These are phyloP conservation scores for Drosophila suboccidentalis DNA, from an alignment of 2,888 invertebrate genomes.

Conservation along the genomic window DNA sequence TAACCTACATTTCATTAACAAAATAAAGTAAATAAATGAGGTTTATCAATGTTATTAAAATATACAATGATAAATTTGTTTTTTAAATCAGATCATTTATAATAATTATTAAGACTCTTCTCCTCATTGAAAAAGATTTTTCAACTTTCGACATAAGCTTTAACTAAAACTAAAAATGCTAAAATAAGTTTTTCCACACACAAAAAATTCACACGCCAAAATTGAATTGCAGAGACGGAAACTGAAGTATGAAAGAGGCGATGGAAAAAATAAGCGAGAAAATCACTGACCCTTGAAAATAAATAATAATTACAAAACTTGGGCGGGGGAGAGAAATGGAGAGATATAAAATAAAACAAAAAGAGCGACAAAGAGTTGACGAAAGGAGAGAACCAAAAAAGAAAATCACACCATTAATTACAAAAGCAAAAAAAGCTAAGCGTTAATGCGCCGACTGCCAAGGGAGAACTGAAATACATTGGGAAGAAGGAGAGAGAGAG, in stretches of 20 bases:
- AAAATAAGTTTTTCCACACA: constrained; percentile 1
- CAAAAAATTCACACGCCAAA: constrained; percentile 58
- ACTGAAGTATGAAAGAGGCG: constrained; percentile 6
- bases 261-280: constrained; percentile 47
- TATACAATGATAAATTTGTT: neutral
- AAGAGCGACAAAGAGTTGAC: constrained; percentile 45
- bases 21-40: neutral
- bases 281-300: constrained; percentile 71
- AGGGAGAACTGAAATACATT: constrained; percentile 8
- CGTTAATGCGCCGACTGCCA: constrained; percentile 47
- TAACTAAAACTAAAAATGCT: constrained; percentile 5
- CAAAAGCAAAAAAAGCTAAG: constrained; percentile 38
- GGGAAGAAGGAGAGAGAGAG: neutral
- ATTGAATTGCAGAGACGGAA: constrained; percentile 47
- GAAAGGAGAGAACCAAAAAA: constrained; percentile 39
- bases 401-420: constrained; percentile 56
- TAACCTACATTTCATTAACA: neutral
- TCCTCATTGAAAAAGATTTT: neutral
- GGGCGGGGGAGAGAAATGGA: constrained; percentile 1
- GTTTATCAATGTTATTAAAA: too few species aligned
- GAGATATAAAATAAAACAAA: constrained; percentile 21
- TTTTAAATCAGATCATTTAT: neutral
- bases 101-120: neutral
- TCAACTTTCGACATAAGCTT: neutral
- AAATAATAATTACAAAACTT: constrained; percentile 61